These are phyloP conservation scores for Noctua janthina DNA, from an alignment of 2,888 invertebrate genomes.

Conservation along the genomic window DNA sequence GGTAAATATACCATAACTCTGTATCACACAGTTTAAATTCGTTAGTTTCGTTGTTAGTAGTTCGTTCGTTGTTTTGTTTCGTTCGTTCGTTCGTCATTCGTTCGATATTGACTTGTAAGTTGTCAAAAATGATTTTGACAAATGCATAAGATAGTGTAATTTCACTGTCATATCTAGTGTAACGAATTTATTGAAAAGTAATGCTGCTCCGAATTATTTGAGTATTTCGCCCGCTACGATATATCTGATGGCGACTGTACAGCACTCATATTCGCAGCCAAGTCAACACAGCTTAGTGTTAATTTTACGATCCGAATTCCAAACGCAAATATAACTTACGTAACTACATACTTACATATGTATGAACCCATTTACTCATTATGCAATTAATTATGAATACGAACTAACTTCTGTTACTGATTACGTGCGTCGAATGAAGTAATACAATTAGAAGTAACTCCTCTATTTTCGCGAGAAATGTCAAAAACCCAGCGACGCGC, in stretches of 20 bases:
- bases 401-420: conserved; percentile 23
- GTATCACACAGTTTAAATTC: no score
- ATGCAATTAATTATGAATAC: conserved; percentile 18
- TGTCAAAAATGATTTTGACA: no score
- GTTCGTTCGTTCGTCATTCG: no score
- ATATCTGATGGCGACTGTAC: background rate
- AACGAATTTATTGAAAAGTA: no score
- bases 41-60: no score
- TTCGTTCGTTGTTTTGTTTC: no score
- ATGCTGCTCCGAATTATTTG: no score
- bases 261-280: background rate
- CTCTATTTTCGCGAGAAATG: conserved; percentile 20
- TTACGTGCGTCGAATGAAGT: conserved; percentile 29
- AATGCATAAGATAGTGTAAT: no score
- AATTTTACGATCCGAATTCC: background rate
- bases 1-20: no score
- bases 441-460: conserved; percentile 48
- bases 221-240: no score
- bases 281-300: conserved; percentile 4
- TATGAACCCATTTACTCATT: conserved; percentile 5
- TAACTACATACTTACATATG: conserved; percentile 2
- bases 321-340: conserved; percentile 3
- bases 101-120: no score
- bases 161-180: no score
- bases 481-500: conserved; percentile 29